phyloP scores from a whole-genome alignment of 2,113 vertebrate genomes.

The Antennarius striatus region DNA sequence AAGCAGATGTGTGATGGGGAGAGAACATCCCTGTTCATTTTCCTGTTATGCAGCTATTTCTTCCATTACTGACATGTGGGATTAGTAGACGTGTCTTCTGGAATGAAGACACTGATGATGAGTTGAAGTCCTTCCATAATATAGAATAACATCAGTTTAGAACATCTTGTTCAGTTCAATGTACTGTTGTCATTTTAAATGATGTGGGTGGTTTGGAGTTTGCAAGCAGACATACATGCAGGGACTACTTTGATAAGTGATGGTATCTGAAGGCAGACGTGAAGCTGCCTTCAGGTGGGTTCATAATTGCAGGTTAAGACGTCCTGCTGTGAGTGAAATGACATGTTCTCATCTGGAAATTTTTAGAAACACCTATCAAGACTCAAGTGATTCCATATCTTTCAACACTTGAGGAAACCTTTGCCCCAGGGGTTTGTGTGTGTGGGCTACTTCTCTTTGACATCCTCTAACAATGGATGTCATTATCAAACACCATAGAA shows the following conservation, averaged over 20 bases:
- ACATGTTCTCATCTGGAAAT: neutral
- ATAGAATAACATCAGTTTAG: neutral
- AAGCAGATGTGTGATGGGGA: no score
- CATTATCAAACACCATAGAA: no score
- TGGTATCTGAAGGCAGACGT: neutral
- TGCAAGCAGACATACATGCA: neutral
- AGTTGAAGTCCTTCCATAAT: neutral
- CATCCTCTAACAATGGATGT: no score
- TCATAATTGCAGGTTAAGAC: neutral
- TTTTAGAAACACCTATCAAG: constrained; percentile 1
- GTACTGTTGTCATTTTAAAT: constrained; percentile 13
- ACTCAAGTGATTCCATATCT: neutral
- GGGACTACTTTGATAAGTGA: no score
- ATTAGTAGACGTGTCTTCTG: no score
- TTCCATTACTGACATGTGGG: no score
- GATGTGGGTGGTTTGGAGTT: constrained; percentile 20
- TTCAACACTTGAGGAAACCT: neutral
- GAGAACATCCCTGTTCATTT: no score
- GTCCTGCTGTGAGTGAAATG: neutral
- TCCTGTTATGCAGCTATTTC: no score
- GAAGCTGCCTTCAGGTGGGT: no score
- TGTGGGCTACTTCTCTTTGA: neutral
- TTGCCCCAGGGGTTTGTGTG: neutral
- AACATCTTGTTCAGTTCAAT: neutral
- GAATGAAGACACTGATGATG: no score